Evolutionary conservation across 2,797 vertebrate species (phyloP).

Genomic region (Myotis pilosus): DNA sequence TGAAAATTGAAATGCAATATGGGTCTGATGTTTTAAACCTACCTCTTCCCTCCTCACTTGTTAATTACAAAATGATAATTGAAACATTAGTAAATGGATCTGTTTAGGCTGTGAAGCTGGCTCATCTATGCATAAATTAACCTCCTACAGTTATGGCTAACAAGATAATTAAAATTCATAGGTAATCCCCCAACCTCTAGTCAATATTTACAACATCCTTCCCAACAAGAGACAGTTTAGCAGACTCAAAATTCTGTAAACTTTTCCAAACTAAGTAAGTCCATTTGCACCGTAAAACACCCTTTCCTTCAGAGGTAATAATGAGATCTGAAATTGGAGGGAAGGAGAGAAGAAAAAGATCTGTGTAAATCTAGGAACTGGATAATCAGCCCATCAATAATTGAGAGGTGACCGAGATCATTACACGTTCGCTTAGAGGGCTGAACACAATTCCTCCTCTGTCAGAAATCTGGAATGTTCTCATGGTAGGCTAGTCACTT

Average conservation of each 20-base stretch:
- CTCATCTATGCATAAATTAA: background rate
- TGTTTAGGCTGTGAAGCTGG: slow-evolving; percentile 18
- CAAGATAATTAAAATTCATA: slow-evolving; percentile 46
- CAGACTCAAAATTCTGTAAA: background rate
- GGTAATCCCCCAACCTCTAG: background rate
- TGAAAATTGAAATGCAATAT: background rate
- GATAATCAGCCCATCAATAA: background rate
- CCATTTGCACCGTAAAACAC: background rate
- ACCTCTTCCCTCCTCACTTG: background rate
- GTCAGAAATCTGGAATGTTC: background rate
- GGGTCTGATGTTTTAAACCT: background rate
- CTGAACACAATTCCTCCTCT: background rate
- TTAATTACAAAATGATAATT: slow-evolving; percentile 39
- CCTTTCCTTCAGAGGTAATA: background rate
- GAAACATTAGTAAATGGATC: background rate
- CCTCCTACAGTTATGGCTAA: background rate
- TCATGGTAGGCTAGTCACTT: background rate
- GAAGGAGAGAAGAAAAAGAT: slow-evolving; percentile 20
- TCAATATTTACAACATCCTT: slow-evolving; percentile 16
- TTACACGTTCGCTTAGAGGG: background rate
- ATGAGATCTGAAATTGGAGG: background rate
- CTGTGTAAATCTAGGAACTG: background rate
- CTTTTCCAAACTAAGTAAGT: background rate
- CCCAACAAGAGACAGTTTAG: background rate
- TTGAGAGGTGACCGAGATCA: background rate